Percentiles rank a stretch among this genome's conserved stretches.
Evolutionary conservation across 2,888 invertebrate species (phyloP).

Genomic region (Piscicola geometra): DNA sequence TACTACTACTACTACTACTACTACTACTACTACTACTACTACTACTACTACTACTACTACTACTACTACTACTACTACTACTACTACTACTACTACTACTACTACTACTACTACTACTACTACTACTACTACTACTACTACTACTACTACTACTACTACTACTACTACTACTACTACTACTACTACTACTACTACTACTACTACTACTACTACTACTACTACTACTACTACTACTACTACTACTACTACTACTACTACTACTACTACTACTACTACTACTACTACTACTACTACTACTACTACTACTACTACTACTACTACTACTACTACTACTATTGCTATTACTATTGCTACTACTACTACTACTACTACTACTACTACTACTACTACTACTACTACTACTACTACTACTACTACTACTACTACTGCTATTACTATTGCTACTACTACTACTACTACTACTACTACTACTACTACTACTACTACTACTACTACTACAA

Average conservation of each 20-base stretch:
- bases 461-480: slow-evolving; percentile 32
- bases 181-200: slow-evolving; percentile 32
- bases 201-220: slow-evolving; percentile 32
- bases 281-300: slow-evolving; percentile 32
- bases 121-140: slow-evolving; percentile 30
- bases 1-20: slow-evolving; percentile 31
- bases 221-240: slow-evolving; percentile 31
- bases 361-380: slow-evolving; percentile 32
- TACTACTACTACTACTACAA: slow-evolving; percentile 17
- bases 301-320: slow-evolving; percentile 32
- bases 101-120: slow-evolving; percentile 31
- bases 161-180: slow-evolving; percentile 32
- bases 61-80: slow-evolving; percentile 31
- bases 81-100: slow-evolving; percentile 32
- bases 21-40: slow-evolving; percentile 32
- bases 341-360: slow-evolving; percentile 29
- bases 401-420: slow-evolving; percentile 31
- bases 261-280: slow-evolving; percentile 32
- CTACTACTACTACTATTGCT: slow-evolving; percentile 29
- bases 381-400: slow-evolving; percentile 32
- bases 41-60: slow-evolving; percentile 32
- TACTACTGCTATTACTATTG: slow-evolving; percentile 14
- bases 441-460: slow-evolving; percentile 31
- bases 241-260: slow-evolving; percentile 32
- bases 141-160: slow-evolving; percentile 32